These are phyloP conservation scores for Osmerus mordax DNA, from an alignment of 2,113 vertebrate species.

Conservation along the genomic window DNA sequence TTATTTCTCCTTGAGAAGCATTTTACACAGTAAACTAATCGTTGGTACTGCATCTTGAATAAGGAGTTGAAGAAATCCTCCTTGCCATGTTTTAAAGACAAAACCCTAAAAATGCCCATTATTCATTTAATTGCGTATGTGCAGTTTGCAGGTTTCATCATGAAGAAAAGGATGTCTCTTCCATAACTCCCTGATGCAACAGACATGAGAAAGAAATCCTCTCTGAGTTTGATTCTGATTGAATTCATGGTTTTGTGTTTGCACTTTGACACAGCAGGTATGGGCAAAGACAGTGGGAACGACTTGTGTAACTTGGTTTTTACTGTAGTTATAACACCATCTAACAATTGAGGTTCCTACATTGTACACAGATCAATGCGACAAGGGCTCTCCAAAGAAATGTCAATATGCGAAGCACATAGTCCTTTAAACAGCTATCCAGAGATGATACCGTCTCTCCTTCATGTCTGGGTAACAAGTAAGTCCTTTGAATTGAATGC, in stretches of 20 bases:
- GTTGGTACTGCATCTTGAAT: background rate
- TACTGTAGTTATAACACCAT: slow-evolving; percentile 37
- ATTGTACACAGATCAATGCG: slow-evolving; percentile 54
- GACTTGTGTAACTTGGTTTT: slow-evolving; percentile 7
- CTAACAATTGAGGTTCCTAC: slow-evolving; percentile 49
- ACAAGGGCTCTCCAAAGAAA: slow-evolving; percentile 52
- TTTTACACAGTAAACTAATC: background rate
- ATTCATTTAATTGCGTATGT: slow-evolving; percentile 59
- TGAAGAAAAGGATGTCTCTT: slow-evolving; percentile 23
- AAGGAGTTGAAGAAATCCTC: slow-evolving; percentile 32
- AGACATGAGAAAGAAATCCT: slow-evolving; percentile 11
- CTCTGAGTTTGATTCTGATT: slow-evolving; percentile 26
- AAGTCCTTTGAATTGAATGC: slow-evolving; percentile 59
- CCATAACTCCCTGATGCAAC: slow-evolving; percentile 34
- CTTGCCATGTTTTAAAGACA: slow-evolving; percentile 41
- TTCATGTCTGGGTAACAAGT: slow-evolving; percentile 54
- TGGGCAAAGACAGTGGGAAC: background rate
- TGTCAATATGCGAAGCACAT: slow-evolving; percentile 54
- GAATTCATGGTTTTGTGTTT: background rate
- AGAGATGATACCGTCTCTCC: slow-evolving; percentile 45
- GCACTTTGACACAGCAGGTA: slow-evolving; percentile 1
- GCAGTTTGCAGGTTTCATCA: background rate
- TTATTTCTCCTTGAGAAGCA: background rate
- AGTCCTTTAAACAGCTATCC: slow-evolving; percentile 21
- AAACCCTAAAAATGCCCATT: slow-evolving; percentile 50